Percentiles rank a stretch among this genome's conserved stretches.
These are phyloP conservation scores for Epirrita christyi DNA, from an alignment of 2,888 invertebrate species.

Conservation along the genomic window DNA sequence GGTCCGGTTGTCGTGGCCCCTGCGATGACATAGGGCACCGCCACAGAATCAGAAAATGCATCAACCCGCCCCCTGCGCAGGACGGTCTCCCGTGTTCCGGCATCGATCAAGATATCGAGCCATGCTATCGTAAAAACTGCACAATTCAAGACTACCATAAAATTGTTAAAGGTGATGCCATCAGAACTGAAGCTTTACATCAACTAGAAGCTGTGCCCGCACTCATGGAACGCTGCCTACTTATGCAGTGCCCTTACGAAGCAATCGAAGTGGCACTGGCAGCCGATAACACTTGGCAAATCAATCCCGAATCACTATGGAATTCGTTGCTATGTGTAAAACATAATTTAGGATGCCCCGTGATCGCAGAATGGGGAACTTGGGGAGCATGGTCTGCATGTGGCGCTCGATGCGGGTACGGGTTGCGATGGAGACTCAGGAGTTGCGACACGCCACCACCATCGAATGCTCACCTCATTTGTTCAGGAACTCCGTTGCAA, in stretches of 20 bases:
- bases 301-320: conserved; percentile 71
- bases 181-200: conserved; percentile 63
- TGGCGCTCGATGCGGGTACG: conserved; percentile 71
- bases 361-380: conserved; percentile 71
- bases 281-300: conserved; percentile 70
- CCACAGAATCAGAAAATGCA: conserved; percentile 66
- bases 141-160: conserved; percentile 66
- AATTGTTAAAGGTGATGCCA: conserved; percentile 60
- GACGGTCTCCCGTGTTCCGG: conserved; percentile 75
- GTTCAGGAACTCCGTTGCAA: conserved; percentile 64
- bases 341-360: conserved; percentile 77
- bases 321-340: conserved; percentile 81
- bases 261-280: conserved; percentile 67
- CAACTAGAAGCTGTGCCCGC: conserved; percentile 70
- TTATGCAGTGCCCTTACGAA: conserved; percentile 72
- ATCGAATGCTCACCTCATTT: conserved; percentile 58
- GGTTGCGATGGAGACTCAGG: conserved; percentile 67
- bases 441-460: conserved; percentile 73
- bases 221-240: conserved; percentile 72
- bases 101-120: conserved; percentile 61
- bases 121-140: conserved; percentile 73
- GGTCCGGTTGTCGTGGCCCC: conserved; percentile 74
- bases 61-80: conserved; percentile 70
- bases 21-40: conserved; percentile 76
- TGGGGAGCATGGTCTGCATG: conserved; percentile 75